A percentile compares a stretch with the other conserved stretches of the same genome.
These are phyloP conservation scores for Rhopilema esculentum DNA, from an alignment of 30 jellyfish, hydroid and myxozoan species.

Conservation along the genomic window DNA sequence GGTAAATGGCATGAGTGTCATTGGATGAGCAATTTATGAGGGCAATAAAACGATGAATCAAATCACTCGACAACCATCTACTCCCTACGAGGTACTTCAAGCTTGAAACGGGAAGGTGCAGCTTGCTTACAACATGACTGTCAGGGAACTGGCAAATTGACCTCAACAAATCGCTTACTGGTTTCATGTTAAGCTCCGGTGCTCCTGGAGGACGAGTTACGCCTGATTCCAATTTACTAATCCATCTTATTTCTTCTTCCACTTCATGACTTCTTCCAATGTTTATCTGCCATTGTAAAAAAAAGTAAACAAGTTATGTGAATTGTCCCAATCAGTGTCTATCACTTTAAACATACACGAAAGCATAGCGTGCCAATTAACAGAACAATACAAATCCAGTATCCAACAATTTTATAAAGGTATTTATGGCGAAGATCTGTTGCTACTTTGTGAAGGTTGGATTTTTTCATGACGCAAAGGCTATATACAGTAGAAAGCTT, in stretches of 20 bases:
- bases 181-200: neutral
- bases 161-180: neutral
- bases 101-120: neutral
- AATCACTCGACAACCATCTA: neutral
- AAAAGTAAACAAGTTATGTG: no score
- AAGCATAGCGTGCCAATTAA: no score
- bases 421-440: no score
- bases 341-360: no score
- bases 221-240: neutral
- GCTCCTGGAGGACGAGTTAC: neutral
- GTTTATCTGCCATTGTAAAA: no score
- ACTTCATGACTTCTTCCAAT: no score
- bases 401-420: no score
- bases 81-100: neutral
- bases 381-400: no score
- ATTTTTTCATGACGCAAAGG: no score
- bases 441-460: no score
- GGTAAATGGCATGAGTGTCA: neutral
- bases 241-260: neutral
- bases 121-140: neutral
- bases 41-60: neutral
- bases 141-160: neutral
- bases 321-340: no score
- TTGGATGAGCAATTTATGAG: neutral
- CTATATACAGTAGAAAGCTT: no score